Percentiles rank a stretch among this genome's conserved stretches.
Conservation (phyloP, 2,797 vertebrate species). For the Pteropus rufus region DNA sequence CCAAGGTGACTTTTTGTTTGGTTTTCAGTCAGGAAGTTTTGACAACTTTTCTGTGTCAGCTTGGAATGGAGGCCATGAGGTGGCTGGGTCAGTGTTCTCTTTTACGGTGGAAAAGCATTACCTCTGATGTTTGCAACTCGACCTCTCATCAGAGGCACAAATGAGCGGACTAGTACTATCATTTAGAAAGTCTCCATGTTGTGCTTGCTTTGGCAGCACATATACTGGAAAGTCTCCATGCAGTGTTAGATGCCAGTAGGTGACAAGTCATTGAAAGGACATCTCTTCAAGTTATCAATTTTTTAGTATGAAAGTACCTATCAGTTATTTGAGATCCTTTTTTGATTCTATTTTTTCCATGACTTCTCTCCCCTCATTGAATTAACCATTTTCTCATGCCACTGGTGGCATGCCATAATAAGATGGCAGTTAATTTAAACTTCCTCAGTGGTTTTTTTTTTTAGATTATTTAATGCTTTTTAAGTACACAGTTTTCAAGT, state of each 20-base stretch:
- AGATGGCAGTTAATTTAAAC: conserved; percentile 16
- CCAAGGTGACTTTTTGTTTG: background rate
- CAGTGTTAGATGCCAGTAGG: background rate
- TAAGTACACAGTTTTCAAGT: background rate
- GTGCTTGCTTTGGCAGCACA: too few relatives aligned
- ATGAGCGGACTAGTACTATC: background rate
- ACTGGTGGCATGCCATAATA: background rate
- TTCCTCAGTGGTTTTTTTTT: background rate
- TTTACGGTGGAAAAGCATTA: background rate
- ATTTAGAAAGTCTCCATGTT: background rate
- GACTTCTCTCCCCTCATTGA: background rate
- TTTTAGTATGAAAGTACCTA: background rate
- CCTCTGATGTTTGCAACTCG: background rate
- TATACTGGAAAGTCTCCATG: background rate
- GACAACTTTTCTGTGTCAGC: background rate
- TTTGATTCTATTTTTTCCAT: background rate
- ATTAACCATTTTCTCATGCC: background rate
- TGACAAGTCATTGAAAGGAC: background rate
- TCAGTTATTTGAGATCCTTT: background rate
- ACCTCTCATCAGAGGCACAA: background rate
- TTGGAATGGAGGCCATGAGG: background rate
- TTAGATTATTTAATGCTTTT: background rate
- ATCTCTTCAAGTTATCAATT: background rate
- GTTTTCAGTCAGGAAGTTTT: conserved; percentile 14
- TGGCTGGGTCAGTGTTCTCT: background rate